phyloP scores from a whole-genome alignment of 1,140 invertebrate species.

The Chionoecetes opilio region DNA sequence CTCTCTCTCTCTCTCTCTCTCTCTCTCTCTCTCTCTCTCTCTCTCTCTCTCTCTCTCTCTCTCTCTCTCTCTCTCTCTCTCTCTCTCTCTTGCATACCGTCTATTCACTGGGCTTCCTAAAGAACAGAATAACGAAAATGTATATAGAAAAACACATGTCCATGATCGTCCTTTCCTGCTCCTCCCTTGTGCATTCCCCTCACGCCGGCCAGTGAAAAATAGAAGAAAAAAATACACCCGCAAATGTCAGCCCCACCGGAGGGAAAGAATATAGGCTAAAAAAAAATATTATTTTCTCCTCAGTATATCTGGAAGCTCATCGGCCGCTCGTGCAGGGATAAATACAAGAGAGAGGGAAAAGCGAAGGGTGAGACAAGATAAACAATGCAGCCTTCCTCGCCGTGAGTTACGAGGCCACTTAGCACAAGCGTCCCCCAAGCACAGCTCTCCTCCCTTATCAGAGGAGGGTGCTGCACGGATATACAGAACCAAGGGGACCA shows the following conservation, averaged over 20 bases:
- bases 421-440: neutral
- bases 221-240: neutral
- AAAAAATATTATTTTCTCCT: neutral
- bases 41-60: neutral
- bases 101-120: neutral
- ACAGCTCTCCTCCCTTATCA: neutral
- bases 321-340: neutral
- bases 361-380: neutral
- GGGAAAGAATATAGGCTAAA: neutral
- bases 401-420: neutral
- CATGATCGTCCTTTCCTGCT: neutral
- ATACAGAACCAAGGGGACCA: neutral
- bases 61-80: neutral
- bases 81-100: neutral
- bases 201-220: neutral
- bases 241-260: neutral
- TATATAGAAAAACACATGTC: no score
- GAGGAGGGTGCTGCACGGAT: neutral
- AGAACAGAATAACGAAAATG: neutral
- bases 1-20: slow-evolving; percentile 8
- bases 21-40: slow-evolving; percentile 3
- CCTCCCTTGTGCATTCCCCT: neutral
- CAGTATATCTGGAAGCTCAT: no score
- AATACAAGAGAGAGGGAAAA: neutral
- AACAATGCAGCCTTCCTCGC: neutral